Conservation (phyloP, 2,888 invertebrate species). For the Oxyteleia sp. region DNA sequence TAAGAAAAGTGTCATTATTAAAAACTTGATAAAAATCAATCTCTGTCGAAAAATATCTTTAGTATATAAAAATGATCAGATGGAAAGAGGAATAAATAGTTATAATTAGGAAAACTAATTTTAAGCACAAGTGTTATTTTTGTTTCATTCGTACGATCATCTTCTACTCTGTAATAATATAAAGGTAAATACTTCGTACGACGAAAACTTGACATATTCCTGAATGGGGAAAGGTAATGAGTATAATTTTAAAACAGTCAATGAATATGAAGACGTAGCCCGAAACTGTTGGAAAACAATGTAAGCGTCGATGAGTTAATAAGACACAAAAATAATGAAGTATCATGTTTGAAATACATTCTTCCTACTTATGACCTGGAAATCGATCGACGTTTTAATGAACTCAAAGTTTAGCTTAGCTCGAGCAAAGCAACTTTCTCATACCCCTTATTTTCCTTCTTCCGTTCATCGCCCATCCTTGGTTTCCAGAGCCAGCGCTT, state of each 20-base stretch:
- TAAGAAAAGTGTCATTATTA: too few relatives aligned
- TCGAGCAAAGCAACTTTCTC: constrained; percentile 74
- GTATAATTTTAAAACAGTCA: constrained; percentile 39
- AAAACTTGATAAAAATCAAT: too few relatives aligned
- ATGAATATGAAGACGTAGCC: constrained; percentile 66
- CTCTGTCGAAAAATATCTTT: too few relatives aligned
- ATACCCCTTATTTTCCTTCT: constrained; percentile 75
- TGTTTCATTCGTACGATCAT: neutral
- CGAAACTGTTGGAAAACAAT: constrained; percentile 30
- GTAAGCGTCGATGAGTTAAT: constrained; percentile 62
- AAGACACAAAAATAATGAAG: constrained; percentile 73
- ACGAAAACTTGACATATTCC: constrained; percentile 35
- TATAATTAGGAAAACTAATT: neutral
- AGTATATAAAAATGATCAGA: too few relatives aligned
- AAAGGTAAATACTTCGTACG: constrained; percentile 19
- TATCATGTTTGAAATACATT: constrained; percentile 76
- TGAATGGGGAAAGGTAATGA: constrained; percentile 21
- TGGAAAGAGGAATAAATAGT: too few relatives aligned
- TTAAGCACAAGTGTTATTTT: neutral
- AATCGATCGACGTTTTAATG: constrained; percentile 84
- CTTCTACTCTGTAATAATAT: neutral
- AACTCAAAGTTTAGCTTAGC: constrained; percentile 82
- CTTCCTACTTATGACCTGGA: constrained; percentile 80
- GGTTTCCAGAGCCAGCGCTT: constrained; percentile 79
- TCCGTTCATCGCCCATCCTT: constrained; percentile 75